Percentiles rank a stretch among this genome's conserved stretches.
These are phyloP conservation scores for Marmota flaviventris DNA, from an alignment of 2,113 vertebrate species.

Conservation along the genomic window DNA sequence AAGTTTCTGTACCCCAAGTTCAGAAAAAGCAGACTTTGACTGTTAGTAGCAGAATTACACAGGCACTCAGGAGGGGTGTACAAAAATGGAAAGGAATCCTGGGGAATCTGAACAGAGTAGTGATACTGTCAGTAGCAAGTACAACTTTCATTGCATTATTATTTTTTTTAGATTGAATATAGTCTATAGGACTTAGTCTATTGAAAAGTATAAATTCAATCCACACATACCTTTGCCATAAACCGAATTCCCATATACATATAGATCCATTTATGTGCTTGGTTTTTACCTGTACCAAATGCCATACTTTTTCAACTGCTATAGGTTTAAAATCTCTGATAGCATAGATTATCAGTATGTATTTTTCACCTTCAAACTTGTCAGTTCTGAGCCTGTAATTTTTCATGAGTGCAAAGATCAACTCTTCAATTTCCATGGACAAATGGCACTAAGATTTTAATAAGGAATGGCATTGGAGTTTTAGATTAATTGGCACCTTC, in stretches of 20 bases:
- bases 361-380: not conserved
- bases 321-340: not conserved
- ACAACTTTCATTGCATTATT: not conserved
- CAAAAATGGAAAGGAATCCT: not conserved
- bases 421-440: not conserved
- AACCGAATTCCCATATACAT: not conserved
- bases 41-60: not conserved
- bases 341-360: not conserved
- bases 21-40: not conserved
- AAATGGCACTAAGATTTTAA: not conserved
- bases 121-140: not conserved
- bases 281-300: not conserved
- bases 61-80: not conserved
- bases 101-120: not conserved
- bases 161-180: not conserved
- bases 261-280: not conserved
- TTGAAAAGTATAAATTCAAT: not conserved
- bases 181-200: not conserved
- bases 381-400: not conserved
- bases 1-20: not conserved
- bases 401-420: not conserved
- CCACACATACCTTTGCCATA: not conserved
- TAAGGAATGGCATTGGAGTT: not conserved
- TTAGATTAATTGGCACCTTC: not conserved
- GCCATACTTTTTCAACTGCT: not conserved